Evolutionary conservation across 2,113 vertebrate species (phyloP), one percentile per base, ranked within the genome.

Genomic region (Phylloscopus trochiloides): DNA sequence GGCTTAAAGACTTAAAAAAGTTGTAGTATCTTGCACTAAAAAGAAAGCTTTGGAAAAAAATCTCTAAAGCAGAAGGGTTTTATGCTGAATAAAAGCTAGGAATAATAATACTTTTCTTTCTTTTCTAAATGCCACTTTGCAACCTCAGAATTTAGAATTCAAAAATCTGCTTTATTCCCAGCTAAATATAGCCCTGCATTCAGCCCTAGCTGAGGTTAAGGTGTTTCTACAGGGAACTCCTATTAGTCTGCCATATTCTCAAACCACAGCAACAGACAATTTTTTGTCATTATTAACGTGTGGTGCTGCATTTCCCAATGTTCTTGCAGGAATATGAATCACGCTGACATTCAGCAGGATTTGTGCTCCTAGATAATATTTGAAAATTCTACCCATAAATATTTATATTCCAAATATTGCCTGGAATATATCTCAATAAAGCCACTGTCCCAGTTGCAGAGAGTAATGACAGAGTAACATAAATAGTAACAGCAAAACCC

Each of bases 381-480:
- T 90, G 74, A 95, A 91, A 91, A 91, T 88, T 90, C 59, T 66
- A 48, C 14, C 71, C 34, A 88, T 90, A 96, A 96, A 92, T 96
- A 96, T 94, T 95, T 94, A 94, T 85, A 86, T 76, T 70, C 54
- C 88, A 94, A 95, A 86, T 93, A 95, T 95, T 96, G 75, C 81
- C 93, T 80, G 74, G 67, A 92, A 95, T 94, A 86, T 48, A 54
- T 88, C 85, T 90, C 75, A 95, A 66, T 94, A 91, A 96, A 79
- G 42, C 61, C 78, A 63, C n/a, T 76, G 40, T 77, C 71, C 78
- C 67, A 45, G 38, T 24, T 51, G 51, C 58, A 76, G 31, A 22
- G 57, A 81, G 58, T 81, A 80, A 89, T 24, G 32, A 54, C 80
- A 72, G 67, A 47, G 75, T 48, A 83, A 74, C 79, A 51, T 26